These are phyloP conservation scores for Pseudomyrmex concolor DNA, from an alignment of 1,140 invertebrate genomes.

Conservation along the genomic window DNA sequence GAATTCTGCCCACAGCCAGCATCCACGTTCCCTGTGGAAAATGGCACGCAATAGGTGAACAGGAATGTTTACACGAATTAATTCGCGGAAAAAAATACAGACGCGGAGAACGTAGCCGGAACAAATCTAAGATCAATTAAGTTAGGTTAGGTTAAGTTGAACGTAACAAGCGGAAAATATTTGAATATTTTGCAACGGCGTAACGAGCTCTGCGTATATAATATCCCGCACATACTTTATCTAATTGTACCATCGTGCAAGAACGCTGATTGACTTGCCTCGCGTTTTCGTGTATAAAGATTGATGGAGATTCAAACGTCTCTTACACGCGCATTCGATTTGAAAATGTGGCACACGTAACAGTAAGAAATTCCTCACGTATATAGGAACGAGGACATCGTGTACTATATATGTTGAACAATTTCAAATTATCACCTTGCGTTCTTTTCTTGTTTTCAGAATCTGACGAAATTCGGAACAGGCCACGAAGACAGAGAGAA, in stretches of 20 bases:
- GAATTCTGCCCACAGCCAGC: constrained; percentile 13
- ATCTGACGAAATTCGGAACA: constrained; percentile 23
- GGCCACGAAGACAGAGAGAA: constrained; percentile 4
- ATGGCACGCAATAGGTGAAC: background rate
- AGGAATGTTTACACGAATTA: background rate
- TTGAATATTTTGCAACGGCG: background rate
- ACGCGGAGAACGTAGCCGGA: background rate
- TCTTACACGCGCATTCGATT: background rate
- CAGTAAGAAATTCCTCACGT: background rate
- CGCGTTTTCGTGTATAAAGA: background rate
- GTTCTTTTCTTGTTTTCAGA: constrained; percentile 51
- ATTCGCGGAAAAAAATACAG: background rate
- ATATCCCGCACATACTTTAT: background rate
- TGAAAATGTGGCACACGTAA: background rate
- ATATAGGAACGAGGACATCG: background rate
- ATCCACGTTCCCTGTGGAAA: constrained; percentile 29
- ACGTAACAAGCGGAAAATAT: background rate
- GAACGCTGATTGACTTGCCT: background rate
- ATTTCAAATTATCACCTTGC: background rate
- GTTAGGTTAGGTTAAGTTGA: too few species aligned
- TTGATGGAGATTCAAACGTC: constrained; percentile 1
- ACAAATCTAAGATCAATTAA: constrained; percentile 18
- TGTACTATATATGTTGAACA: background rate
- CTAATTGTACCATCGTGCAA: background rate
- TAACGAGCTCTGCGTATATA: background rate